Evolutionary conservation across 2,888 invertebrate species (phyloP).

Genomic region (Patella depressa): DNA sequence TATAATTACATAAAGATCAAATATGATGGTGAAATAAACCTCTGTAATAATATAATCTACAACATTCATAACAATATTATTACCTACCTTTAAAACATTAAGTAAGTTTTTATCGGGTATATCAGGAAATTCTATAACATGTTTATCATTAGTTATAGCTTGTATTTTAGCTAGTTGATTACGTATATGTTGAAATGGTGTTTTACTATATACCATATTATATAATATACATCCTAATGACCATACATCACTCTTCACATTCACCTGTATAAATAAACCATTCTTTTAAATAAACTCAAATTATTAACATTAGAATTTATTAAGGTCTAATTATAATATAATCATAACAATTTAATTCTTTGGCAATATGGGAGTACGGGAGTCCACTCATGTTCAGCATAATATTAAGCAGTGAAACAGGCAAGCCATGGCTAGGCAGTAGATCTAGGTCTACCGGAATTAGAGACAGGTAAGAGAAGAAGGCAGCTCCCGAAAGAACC

Average conservation of each 20-base stretch:
- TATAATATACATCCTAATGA: slow-evolving; percentile 97
- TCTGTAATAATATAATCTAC: background rate
- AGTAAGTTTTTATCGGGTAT: slow-evolving; percentile 68
- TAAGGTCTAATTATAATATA: too few species aligned
- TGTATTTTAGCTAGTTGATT: slow-evolving; percentile 81
- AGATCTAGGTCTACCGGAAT: too few species aligned
- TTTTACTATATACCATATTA: slow-evolving; percentile 88
- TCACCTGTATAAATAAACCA: slow-evolving; percentile 77
- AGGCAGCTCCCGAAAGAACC: too few species aligned
- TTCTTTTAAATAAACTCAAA: too few species aligned
- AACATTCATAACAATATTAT: background rate
- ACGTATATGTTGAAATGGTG: slow-evolving; percentile 89
- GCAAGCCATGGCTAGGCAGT: too few species aligned
- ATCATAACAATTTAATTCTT: too few species aligned
- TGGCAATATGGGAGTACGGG: too few species aligned
- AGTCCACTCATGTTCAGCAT: too few species aligned
- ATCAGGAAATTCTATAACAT: slow-evolving; percentile 81
- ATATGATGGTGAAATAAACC: background rate
- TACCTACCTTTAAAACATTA: slow-evolving; percentile 62
- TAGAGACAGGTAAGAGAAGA: too few species aligned
- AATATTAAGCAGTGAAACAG: too few species aligned
- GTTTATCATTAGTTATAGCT: slow-evolving; percentile 83
- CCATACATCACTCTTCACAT: slow-evolving; percentile 96
- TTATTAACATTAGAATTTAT: too few species aligned
- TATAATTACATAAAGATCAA: background rate